Evolutionary conservation across 2,113 vertebrate species (phyloP).

Genomic region (Lagopus leucura): DNA sequence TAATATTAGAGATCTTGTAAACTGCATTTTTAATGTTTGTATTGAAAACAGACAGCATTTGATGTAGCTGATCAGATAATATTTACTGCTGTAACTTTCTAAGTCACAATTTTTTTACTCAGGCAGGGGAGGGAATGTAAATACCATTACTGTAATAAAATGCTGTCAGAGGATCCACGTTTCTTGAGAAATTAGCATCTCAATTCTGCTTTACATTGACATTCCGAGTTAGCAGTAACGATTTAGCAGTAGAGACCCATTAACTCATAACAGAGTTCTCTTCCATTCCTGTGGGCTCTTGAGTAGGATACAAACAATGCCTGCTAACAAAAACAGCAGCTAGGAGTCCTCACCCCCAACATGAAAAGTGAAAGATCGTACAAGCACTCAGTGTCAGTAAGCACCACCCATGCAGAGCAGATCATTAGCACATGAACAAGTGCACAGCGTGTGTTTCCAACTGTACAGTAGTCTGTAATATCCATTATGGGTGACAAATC

Average conservation of each 20-base stretch:
- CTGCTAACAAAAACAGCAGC: neutral
- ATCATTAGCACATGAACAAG: neutral
- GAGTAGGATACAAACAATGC: constrained; percentile 1
- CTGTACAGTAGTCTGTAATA: neutral
- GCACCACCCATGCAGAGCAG: neutral
- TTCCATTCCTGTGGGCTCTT: neutral
- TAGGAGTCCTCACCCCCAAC: neutral
- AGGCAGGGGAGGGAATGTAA: neutral
- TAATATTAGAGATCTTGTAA: neutral
- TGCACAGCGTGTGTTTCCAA: neutral
- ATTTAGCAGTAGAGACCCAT: constrained; percentile 33
- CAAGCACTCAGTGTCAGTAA: neutral
- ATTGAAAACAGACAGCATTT: neutral
- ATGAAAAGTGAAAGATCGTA: neutral
- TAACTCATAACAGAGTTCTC: constrained; percentile 25
- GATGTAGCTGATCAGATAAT: neutral
- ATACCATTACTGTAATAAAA: constrained; percentile 35
- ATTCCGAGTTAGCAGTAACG: constrained; percentile 4
- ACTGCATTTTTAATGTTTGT: neutral
- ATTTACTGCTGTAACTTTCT: constrained; percentile 14
- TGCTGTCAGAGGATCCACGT: constrained; percentile 4
- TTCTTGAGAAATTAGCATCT: constrained; percentile 53
- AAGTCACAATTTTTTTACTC: neutral
- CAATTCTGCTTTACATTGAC: constrained; percentile 36
- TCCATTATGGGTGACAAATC: neutral